Conservation (phyloP, 2,113 vertebrate genomes). For the Vireo altiloquus region DNA sequence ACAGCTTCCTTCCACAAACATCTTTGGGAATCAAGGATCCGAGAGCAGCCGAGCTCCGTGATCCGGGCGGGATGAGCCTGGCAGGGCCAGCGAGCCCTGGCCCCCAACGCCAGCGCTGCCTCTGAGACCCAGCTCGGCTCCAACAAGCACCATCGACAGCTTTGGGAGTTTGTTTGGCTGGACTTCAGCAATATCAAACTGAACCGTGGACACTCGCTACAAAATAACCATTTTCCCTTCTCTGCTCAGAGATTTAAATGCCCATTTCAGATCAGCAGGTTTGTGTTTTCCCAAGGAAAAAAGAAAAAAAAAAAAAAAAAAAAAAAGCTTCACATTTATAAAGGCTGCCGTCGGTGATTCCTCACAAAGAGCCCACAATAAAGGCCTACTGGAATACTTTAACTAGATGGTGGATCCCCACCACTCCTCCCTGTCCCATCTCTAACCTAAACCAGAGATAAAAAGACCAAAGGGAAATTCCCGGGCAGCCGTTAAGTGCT, state of each 20-base stretch:
- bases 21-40: neutral
- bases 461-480: neutral
- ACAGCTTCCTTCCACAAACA: conserved; percentile 6
- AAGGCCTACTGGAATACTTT: neutral
- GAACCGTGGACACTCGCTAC: neutral
- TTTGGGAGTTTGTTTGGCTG: conserved; percentile 48
- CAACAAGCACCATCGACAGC: neutral
- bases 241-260: neutral
- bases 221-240: neutral
- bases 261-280: neutral
- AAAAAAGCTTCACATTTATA: neutral
- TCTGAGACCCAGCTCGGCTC: neutral
- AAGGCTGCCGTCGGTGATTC: neutral
- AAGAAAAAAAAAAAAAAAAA: neutral
- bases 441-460: neutral
- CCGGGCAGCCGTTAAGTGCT: neutral
- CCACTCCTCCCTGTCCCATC: neutral
- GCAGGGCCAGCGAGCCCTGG: neutral
- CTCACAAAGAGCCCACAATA: neutral
- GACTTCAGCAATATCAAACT: conserved; percentile 12
- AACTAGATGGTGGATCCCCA: neutral
- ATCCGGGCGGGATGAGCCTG: neutral
- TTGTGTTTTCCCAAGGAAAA: neutral
- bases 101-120: neutral
- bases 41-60: neutral